Conservation (phyloP, 2,888 invertebrate species). For the Scaptomyza tumidula region DNA sequence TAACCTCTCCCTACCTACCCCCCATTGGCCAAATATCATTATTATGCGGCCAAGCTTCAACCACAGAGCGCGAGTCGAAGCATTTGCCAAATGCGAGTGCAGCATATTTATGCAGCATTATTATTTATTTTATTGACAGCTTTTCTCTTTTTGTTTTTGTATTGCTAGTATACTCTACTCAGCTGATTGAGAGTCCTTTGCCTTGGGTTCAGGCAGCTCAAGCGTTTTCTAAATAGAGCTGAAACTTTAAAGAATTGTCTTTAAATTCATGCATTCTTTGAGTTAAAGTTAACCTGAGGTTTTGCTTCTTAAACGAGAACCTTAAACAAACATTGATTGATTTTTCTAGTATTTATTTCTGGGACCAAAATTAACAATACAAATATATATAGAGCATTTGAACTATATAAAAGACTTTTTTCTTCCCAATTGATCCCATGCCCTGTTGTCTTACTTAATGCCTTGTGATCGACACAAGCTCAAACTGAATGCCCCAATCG, state of each 20-base stretch:
- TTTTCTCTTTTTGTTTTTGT: slow-evolving; percentile 40
- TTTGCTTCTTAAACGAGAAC: not conserved
- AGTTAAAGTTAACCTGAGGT: not conserved
- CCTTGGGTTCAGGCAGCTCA: slow-evolving; percentile 14
- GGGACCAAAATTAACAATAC: too few species aligned
- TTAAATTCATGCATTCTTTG: not conserved
- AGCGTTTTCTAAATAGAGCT: slow-evolving; percentile 15
- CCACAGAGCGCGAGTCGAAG: slow-evolving; percentile 24
- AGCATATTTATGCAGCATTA: slow-evolving; percentile 76
- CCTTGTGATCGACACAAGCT: slow-evolving; percentile 49
- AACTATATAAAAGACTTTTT: not conserved
- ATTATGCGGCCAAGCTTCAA: slow-evolving; percentile 55
- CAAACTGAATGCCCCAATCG: slow-evolving; percentile 46
- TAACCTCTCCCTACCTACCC: not conserved
- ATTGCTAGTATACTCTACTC: slow-evolving; percentile 40
- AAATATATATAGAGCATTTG: slow-evolving; percentile 26
- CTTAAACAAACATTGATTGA: not conserved
- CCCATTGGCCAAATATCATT: slow-evolving; percentile 64
- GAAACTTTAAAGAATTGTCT: not conserved
- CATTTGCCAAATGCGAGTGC: slow-evolving; percentile 49
- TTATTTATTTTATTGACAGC: slow-evolving; percentile 79
- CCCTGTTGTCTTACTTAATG: slow-evolving; percentile 60
- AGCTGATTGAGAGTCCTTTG: slow-evolving; percentile 38
- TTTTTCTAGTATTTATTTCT: too few species aligned
- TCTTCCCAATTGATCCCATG: slow-evolving; percentile 18